phyloP scores from a whole-genome alignment of 64 coral and sea anemone species.

The Acropora tenuis region DNA sequence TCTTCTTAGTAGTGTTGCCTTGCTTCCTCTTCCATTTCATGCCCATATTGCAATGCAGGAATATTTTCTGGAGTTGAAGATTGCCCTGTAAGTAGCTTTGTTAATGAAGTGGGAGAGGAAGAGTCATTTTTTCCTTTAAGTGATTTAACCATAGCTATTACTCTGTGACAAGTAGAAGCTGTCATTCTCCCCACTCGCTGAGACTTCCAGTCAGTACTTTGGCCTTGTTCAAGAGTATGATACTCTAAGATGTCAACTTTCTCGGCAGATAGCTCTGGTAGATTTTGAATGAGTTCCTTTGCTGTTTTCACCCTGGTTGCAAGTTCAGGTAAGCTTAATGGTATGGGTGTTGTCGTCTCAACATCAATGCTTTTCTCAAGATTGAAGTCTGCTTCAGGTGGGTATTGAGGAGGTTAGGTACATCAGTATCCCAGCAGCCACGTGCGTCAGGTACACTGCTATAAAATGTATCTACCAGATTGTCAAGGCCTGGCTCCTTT shows the following conservation, averaged over 20 bases:
- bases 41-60: conserved; percentile 50
- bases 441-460: not conserved
- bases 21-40: conserved; percentile 63
- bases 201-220: conserved; percentile 64
- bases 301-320: conserved; percentile 20
- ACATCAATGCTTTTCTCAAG: not conserved
- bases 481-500: not conserved
- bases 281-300: conserved; percentile 55
- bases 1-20: conserved; percentile 45
- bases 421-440: not conserved
- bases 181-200: conserved; percentile 70
- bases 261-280: conserved; percentile 27
- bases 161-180: conserved; percentile 65
- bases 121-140: conserved; percentile 18
- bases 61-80: conserved; percentile 10
- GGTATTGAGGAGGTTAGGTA: not conserved
- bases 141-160: conserved; percentile 58
- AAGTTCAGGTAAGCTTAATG: conserved; percentile 43
- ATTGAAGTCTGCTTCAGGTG: conserved; percentile 4
- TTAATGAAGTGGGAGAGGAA: conserved; percentile 37
- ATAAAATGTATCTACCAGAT: not conserved
- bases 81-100: conserved; percentile 45
- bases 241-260: conserved; percentile 55
- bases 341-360: conserved; percentile 35
- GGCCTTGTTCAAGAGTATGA: conserved; percentile 46